phyloP scores from a whole-genome alignment of 2,113 vertebrate species.

The Illadopsis cleaveri region DNA sequence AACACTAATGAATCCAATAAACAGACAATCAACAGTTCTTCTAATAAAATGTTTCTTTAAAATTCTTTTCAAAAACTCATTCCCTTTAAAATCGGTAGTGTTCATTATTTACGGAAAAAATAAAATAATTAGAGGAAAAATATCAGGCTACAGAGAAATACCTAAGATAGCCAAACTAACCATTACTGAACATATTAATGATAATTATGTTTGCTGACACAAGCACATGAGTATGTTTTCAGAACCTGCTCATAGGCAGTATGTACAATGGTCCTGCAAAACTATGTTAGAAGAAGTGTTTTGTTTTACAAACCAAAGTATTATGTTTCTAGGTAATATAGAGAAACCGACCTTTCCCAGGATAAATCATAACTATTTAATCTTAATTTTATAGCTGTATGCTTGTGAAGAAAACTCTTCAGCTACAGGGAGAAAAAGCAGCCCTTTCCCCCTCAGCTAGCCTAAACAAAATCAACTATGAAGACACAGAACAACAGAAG shows the following conservation, averaged over 20 bases:
- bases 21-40: not conserved
- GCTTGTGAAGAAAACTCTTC: not conserved
- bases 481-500: not conserved
- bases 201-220: not conserved
- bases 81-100: not conserved
- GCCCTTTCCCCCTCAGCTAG: not conserved
- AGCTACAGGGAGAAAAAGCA: not conserved
- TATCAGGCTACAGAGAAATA: not conserved
- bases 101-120: not conserved
- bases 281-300: not conserved
- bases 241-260: not conserved
- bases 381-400: not conserved
- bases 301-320: not conserved
- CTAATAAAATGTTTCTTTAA: not conserved
- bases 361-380: not conserved
- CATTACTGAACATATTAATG: not conserved
- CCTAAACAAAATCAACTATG: not conserved
- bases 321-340: not conserved
- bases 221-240: not conserved
- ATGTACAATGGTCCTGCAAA: accelerated
- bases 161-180: not conserved
- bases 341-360: not conserved
- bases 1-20: not conserved
- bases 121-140: not conserved
- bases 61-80: not conserved